Evolutionary conservation across 2,113 vertebrate genomes (phyloP).

Genomic region (Parotia lawesii): DNA sequence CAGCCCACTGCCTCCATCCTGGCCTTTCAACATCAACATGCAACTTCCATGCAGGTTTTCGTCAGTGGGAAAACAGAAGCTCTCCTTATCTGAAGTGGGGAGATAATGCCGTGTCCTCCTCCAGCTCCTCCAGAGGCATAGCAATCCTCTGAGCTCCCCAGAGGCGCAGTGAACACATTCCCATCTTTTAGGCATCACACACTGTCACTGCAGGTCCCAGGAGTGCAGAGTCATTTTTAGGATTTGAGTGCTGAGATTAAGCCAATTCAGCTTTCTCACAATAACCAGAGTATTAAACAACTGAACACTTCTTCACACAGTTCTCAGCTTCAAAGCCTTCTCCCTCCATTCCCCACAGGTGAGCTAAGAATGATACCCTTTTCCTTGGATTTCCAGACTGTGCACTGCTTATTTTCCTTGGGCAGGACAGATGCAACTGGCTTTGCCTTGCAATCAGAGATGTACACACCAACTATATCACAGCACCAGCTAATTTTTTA

Average conservation of each 20-base stretch:
- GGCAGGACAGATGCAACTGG: background rate
- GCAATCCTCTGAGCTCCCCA: background rate
- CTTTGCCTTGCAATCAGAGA: background rate
- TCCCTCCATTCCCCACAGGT: background rate
- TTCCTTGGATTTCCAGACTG: background rate
- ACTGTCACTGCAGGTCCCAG: background rate
- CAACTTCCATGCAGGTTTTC: background rate
- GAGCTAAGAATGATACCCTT: background rate
- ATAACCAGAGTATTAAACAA: background rate
- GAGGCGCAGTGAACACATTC: background rate
- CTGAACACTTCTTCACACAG: background rate
- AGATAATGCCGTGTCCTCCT: background rate
- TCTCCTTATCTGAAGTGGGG: background rate
- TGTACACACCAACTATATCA: background rate
- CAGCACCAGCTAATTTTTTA: background rate
- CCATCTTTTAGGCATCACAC: background rate
- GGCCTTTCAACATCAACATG: background rate
- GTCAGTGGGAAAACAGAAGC: background rate
- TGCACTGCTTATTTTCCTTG: background rate
- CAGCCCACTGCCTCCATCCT: background rate
- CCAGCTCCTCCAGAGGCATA: background rate
- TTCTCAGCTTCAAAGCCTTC: background rate
- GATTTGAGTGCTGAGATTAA: background rate
- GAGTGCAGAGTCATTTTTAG: background rate
- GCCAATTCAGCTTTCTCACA: background rate